phyloP scores from a whole-genome alignment of 92 coral and sea anemone genomes.

The Montipora capitata region DNA sequence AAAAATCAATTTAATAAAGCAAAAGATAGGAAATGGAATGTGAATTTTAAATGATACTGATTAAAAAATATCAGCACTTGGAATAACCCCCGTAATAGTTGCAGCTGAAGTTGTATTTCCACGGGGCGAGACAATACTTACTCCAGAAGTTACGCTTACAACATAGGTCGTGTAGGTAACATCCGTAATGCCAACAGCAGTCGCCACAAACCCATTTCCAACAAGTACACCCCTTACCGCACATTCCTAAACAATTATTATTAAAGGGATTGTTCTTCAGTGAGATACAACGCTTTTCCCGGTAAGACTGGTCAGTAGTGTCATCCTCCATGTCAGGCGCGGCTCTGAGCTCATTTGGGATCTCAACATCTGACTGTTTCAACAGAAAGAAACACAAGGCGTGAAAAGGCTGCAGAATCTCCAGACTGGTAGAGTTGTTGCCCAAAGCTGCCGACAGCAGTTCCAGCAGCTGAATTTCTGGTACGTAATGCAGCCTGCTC shows the following conservation, averaged over 20 bases:
- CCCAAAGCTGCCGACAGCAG: conserved; percentile 1
- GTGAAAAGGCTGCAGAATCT: conserved; percentile 19
- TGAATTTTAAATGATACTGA: too few species aligned
- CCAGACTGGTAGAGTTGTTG: conserved; percentile 11
- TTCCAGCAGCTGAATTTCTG: conserved; percentile 20
- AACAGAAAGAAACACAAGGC: conserved; percentile 1
- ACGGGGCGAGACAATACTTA: conserved; percentile 1
- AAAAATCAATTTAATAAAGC: too few species aligned
- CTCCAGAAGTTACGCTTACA: not conserved
- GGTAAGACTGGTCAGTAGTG: not conserved
- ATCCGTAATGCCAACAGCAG: conserved; percentile 45
- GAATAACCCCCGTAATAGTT: not conserved
- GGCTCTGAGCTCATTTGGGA: conserved; percentile 12
- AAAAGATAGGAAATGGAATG: too few species aligned
- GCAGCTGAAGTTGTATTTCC: too few species aligned
- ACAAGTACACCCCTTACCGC: conserved; percentile 26
- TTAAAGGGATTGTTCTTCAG: not conserved
- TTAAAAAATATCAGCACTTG: too few species aligned
- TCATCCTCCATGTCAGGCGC: not conserved
- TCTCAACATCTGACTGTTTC: not conserved
- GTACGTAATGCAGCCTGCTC: conserved; percentile 6
- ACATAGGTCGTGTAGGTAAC: conserved; percentile 49
- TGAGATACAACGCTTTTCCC: not conserved
- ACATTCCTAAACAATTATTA: conserved; percentile 13
- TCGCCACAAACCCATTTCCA: conserved; percentile 46